Evolutionary conservation across 2,797 vertebrate genomes (phyloP).

Genomic region (Enteromius paludinosus): DNA sequence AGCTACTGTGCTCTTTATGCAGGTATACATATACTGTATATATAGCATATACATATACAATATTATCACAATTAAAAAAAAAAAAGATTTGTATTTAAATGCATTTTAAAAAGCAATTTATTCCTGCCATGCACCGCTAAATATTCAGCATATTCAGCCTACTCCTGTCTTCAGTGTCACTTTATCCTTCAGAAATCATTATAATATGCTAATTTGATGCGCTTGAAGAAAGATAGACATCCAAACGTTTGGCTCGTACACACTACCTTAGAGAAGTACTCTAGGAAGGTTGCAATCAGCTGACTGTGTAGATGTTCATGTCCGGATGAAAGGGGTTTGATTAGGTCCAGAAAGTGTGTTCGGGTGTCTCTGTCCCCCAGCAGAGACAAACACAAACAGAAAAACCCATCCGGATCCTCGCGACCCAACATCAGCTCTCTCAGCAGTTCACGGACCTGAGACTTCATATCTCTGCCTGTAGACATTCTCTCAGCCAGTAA

Average conservation of each 20-base stretch:
- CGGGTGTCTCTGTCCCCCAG: conserved; percentile 43
- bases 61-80: not conserved
- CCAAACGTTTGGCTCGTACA: not conserved
- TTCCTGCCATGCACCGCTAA: not conserved
- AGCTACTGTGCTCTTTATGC: too few relatives aligned
- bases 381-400: conserved; percentile 49
- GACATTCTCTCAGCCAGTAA: conserved; percentile 34
- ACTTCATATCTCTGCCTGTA: not conserved
- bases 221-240: not conserved
- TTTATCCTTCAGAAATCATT: not conserved
- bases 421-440: conserved; percentile 42
- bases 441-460: conserved; percentile 17
- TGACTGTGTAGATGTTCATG: conserved; percentile 31
- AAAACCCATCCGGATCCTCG: conserved; percentile 47
- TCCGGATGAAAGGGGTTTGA: conserved; percentile 17
- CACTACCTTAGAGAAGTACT: conserved; percentile 51
- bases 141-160: too few relatives aligned
- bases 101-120: not conserved
- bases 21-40: too few relatives aligned
- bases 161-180: not conserved
- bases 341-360: conserved; percentile 47
- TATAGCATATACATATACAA: not conserved
- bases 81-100: not conserved
- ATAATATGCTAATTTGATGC: not conserved
- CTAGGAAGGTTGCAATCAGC: conserved; percentile 33